Base-by-base conservation (phyloP, 2,113 vertebrate species). In the Myodes glareolus region DNA sequence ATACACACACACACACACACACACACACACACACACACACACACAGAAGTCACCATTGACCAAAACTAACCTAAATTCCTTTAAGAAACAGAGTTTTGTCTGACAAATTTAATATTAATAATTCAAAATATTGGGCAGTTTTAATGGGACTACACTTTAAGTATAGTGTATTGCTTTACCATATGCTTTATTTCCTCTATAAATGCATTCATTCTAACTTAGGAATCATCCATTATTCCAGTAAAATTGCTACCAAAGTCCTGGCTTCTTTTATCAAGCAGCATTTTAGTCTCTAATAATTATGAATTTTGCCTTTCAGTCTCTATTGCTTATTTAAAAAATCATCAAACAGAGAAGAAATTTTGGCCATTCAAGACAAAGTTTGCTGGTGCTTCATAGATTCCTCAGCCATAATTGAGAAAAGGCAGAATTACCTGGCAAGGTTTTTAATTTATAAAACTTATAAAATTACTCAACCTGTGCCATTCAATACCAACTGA, bases 21-120 rank as follows among this genome's bases (percentile, higher is more conserved):
- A n/a, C n/a, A n/a, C n/a, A n/a, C n/a, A n/a, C n/a, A n/a, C 23
- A 81, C 31, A 52, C 7, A 55, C 29, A 80, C 31, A 55, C 8
- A n/a, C 4, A n/a, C 1, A 42, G 42, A 65, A 67, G 45, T 85
- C 61, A 65, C 8, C 14, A 11, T 63, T 45, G 68, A 31, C 94
- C 82, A 80, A 96, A 92, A 9, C 52, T 85, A 96, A 72, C 11
- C 36, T 29, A 36, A 86, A 76, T 39, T 89, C 33, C 25, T 91
- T 90, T 91, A 52, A 81, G 10, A 61, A 95, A 84, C 19, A 90
- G 31, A 11, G 0, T 88, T 91, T 90, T 92, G 52, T 88, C 75
- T 96, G 67, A 72, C 11, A 31, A 91, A 92, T 27, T 50, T 89
- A 88, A 86, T 91, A 90, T 16, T 68, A 94, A 81, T 75, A 73